Percentiles rank a stretch among this genome's conserved stretches.
These are phyloP conservation scores for Meteorus sp. DNA, from an alignment of 1,140 invertebrate genomes.

Conservation along the genomic window DNA sequence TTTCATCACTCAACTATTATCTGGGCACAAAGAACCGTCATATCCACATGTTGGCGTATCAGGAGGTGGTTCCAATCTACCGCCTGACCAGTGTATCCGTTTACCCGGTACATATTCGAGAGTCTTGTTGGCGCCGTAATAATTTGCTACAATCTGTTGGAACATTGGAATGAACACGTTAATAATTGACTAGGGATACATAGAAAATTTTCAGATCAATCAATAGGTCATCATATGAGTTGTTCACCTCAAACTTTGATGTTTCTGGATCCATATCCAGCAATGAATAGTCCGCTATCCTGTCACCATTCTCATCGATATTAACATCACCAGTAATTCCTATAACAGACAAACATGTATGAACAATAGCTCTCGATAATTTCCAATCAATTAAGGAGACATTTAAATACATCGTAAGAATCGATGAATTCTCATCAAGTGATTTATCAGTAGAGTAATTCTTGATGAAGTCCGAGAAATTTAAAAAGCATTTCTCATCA, in stretches of 20 bases:
- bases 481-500: too few species aligned
- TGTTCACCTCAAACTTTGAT: constrained; percentile 76
- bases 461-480: too few species aligned
- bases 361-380: too few species aligned
- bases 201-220: background rate
- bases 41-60: constrained; percentile 91
- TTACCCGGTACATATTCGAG: constrained; percentile 70
- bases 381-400: too few species aligned
- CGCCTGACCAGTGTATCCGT: constrained; percentile 87
- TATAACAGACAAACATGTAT: too few species aligned
- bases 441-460: too few species aligned
- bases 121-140: constrained; percentile 75
- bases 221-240: background rate
- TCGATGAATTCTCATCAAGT: too few species aligned
- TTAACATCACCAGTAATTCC: constrained; percentile 91
- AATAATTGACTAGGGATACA: background rate
- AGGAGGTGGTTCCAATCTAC: constrained; percentile 69
- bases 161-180: background rate
- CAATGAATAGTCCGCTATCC: constrained; percentile 87
- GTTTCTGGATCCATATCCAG: constrained; percentile 85
- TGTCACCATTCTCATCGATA: constrained; percentile 88
- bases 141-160: constrained; percentile 81
- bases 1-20: too few species aligned
- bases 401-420: too few species aligned
- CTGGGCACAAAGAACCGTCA: constrained; percentile 84